Conservation (phyloP, 2,113 vertebrate genomes). For the Eulemur macaco region DNA sequence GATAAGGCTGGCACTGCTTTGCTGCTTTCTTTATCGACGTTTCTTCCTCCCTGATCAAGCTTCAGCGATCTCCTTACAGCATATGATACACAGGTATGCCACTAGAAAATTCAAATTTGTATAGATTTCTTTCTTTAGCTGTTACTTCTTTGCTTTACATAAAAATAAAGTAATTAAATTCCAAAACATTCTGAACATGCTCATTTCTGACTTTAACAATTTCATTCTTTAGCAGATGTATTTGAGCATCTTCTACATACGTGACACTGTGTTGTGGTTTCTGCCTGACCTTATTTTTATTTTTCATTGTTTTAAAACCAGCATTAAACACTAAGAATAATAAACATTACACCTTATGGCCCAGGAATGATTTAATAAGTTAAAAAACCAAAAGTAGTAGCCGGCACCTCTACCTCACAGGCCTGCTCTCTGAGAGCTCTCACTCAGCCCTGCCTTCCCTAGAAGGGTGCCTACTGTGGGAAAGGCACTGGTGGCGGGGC, state of each 20-base stretch:
- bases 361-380: background rate
- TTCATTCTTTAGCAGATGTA: background rate
- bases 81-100: conserved; percentile 55
- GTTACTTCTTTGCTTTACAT: background rate
- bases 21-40: conserved; percentile 19
- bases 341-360: background rate
- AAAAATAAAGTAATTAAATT: background rate
- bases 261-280: background rate
- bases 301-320: background rate
- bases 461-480: too few relatives aligned
- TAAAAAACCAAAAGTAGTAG: fast-evolving
- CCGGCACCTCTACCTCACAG: fast-evolving
- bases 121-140: background rate
- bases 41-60: conserved; percentile 13
- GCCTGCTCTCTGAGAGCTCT: too few relatives aligned
- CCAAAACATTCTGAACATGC: background rate
- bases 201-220: background rate
- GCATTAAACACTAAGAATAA: background rate
- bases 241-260: background rate
- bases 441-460: too few relatives aligned
- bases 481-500: too few relatives aligned
- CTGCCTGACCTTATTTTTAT: background rate
- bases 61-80: background rate
- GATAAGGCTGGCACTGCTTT: background rate
- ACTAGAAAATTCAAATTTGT: background rate